phyloP scores from a whole-genome alignment of 2,888 invertebrate genomes.

The Tupiocoris notatus region DNA sequence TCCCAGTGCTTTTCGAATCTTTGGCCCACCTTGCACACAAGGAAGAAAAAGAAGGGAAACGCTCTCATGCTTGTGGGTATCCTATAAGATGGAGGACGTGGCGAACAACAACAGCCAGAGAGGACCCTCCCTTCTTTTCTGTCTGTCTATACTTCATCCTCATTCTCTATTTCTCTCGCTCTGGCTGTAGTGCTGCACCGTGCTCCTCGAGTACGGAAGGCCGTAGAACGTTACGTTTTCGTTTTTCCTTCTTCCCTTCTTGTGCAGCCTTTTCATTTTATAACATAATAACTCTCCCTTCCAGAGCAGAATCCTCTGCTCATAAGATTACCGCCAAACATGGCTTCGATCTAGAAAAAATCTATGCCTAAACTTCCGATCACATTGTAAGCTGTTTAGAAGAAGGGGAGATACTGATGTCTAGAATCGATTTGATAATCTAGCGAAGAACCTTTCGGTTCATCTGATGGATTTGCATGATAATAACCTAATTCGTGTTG shows the following conservation, averaged over 20 bases:
- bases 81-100: not conserved
- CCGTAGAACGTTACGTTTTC: slow-evolving; percentile 36
- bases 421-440: slow-evolving; percentile 7
- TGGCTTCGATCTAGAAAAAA: not conserved
- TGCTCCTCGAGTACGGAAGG: slow-evolving; percentile 31
- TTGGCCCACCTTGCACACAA: not conserved
- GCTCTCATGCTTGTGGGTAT: too few relatives aligned
- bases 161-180: slow-evolving; percentile 1
- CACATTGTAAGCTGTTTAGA: not conserved
- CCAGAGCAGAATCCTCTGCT: not conserved
- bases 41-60: not conserved
- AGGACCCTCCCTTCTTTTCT: not conserved
- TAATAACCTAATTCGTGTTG: slow-evolving; percentile 5
- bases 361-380: not conserved
- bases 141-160: not conserved
- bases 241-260: slow-evolving; percentile 6
- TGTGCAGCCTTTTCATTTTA: slow-evolving; percentile 26
- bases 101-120: not conserved
- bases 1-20: not conserved
- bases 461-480: not conserved
- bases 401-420: not conserved
- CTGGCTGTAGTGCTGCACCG: not conserved
- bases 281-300: slow-evolving; percentile 33
- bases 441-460: not conserved
- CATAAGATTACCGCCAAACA: slow-evolving; percentile 17